Evolutionary conservation across 1,140 invertebrate genomes (phyloP), one percentile per base, ranked within the genome.

Genomic region (Drosophila paulistorum): DNA sequence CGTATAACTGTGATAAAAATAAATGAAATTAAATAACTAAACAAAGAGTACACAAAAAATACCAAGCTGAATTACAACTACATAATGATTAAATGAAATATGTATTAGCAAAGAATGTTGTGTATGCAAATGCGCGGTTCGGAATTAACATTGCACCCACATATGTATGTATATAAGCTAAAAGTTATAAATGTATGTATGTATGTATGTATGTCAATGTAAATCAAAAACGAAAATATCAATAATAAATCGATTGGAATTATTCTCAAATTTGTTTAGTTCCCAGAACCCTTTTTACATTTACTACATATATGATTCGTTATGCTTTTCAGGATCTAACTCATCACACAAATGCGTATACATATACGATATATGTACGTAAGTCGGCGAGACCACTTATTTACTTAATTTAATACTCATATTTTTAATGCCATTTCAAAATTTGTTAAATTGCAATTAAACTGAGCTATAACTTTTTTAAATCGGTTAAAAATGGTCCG

Each of bases 1-100:
- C 81, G 74, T 89, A 89, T 90, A 89, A 85, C 84, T 89, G 84
- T 89, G 84, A 89, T 89, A 89, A 89, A 89, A 69, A 74, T 83
- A 81, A 76, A 89, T 79, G n/a, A 37, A 17, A 67, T 59, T 62
- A 30, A 30, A 30, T 30, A 78, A 86, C 66, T 62, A 79, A 86
- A 86, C 76, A 69, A 81, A 65, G 64, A 77, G 83, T 74, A 85
- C 74, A 81, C 78, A 77, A 71, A 14, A 58, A 78, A 65, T 70
- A 79, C 39, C 67, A 80, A 83, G 80, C 80, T 79, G 77, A 87
- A 83, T 72, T 73, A 68, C 54, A 48, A 71, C 65, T 58, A 80
- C 57, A 55, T 51, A 62, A 17, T 6, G 68, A 66, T n/a, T 37
- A 75, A 65, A 54, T 51, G n/a, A 60, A 37, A 58, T 65, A 54